phyloP scores from a whole-genome alignment of 2,888 invertebrate genomes.

The Fragum sueziense region DNA sequence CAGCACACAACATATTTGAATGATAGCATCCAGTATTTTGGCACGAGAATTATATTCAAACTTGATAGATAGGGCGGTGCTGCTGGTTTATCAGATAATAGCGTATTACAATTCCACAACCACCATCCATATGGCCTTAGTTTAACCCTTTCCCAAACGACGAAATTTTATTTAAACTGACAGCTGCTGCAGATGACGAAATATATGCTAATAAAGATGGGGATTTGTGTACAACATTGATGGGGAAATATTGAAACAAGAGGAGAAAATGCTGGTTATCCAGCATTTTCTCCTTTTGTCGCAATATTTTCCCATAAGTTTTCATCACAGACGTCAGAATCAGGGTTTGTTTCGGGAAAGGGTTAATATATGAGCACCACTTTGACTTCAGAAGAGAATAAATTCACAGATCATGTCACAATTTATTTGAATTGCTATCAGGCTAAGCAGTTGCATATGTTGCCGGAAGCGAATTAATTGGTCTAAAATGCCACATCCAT shows the following conservation, averaged over 20 bases:
- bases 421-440: background rate
- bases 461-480: slow-evolving; percentile 16
- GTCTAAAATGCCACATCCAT: slow-evolving; percentile 19
- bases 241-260: no score
- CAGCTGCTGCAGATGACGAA: no score
- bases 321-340: no score
- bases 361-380: background rate
- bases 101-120: background rate
- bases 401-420: background rate
- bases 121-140: background rate
- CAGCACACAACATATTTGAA: background rate
- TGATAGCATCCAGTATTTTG: slow-evolving; percentile 13
- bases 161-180: background rate
- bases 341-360: no score
- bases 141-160: background rate
- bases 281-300: no score
- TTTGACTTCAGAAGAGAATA: no score
- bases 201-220: no score
- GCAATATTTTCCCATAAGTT: background rate
- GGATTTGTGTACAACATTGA: background rate
- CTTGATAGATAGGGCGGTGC: background rate
- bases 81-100: background rate
- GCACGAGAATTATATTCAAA: background rate
- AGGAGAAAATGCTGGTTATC: no score
- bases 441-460: slow-evolving; percentile 2